phyloP scores from a whole-genome alignment of 2,113 vertebrate genomes.

The Pristiophorus japonicus region DNA sequence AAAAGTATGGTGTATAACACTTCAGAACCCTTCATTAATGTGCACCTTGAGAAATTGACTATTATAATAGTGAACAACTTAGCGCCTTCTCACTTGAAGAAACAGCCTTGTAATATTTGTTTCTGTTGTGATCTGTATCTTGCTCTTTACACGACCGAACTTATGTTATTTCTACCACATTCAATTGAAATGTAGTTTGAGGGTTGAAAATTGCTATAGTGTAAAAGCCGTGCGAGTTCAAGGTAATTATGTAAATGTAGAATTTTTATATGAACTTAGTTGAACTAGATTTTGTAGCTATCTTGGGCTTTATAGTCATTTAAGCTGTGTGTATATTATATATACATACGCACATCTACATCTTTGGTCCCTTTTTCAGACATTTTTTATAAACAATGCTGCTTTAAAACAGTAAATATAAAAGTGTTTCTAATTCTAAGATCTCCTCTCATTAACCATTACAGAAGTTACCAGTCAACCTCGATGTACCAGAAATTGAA shows the following conservation, averaged over 20 bases:
- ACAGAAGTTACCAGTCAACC: background rate
- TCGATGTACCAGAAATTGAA: background rate
- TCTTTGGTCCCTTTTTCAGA: background rate
- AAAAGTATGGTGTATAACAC: background rate
- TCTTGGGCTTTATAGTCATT: background rate
- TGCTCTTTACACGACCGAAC: background rate
- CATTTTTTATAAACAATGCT: background rate
- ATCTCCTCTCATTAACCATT: background rate
- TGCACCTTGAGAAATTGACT: background rate
- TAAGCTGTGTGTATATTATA: background rate
- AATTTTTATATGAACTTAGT: background rate
- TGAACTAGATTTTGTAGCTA: background rate
- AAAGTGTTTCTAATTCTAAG: background rate
- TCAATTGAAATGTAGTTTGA: background rate
- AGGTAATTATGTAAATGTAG: background rate
- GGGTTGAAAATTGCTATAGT: background rate
- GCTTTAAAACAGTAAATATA: background rate
- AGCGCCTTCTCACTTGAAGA: constrained; percentile 53
- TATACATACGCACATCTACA: too few species aligned
- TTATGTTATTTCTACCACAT: constrained; percentile 18
- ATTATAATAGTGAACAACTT: background rate
- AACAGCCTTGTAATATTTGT: constrained; percentile 43
- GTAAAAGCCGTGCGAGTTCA: background rate
- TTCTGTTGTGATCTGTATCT: constrained; percentile 45
- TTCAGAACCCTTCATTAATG: background rate